Conservation (phyloP, 35 echinoderm and acorn worm species). For the Ptychodera flava region DNA sequence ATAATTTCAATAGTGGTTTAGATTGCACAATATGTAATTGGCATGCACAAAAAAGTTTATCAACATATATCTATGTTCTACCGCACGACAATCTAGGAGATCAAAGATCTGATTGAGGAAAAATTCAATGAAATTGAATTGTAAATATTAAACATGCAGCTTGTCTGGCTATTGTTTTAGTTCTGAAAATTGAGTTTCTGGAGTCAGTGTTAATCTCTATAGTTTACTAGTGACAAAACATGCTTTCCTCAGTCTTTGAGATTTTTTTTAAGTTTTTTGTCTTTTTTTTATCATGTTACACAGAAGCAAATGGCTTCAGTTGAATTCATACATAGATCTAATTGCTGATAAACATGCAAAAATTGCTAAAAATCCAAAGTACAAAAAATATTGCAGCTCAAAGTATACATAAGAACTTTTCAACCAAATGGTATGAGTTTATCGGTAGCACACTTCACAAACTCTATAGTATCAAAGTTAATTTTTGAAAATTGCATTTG, state of each 20-base stretch:
- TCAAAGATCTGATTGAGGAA: not conserved
- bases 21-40: not conserved
- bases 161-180: not conserved
- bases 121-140: not conserved
- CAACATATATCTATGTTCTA: not conserved
- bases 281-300: too few species aligned
- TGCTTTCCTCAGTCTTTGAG: too few species aligned
- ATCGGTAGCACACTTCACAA: not conserved
- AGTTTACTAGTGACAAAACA: not conserved
- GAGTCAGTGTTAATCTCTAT: not conserved
- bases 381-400: constrained; percentile 1
- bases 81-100: too few species aligned
- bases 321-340: not conserved
- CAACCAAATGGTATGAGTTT: not conserved
- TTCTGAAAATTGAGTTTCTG: not conserved
- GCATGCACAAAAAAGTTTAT: not conserved
- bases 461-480: too few species aligned
- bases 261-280: too few species aligned
- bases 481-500: too few species aligned
- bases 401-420: not conserved
- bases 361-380: not conserved
- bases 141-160: not conserved
- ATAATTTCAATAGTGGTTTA: not conserved
- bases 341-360: not conserved
- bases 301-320: not conserved